Percentiles rank a stretch among this genome's conserved stretches.
Conservation (phyloP, 2,797 vertebrate species). For the Pampus argenteus region DNA sequence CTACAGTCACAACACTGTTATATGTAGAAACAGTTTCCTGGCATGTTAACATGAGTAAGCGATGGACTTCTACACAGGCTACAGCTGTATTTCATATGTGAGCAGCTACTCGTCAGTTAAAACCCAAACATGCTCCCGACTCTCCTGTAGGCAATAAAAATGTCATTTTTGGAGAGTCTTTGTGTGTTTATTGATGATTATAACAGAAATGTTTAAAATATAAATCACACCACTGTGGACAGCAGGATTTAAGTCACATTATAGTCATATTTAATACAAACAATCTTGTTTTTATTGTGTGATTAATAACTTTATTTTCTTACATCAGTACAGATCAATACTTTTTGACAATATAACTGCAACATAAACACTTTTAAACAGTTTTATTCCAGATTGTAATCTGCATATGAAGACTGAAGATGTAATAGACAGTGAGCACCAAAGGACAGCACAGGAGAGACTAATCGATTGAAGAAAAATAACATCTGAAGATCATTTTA, state of each 20-base stretch:
- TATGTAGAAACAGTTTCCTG: not conserved
- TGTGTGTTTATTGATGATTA: conserved; percentile 34
- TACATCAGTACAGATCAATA: too few relatives aligned
- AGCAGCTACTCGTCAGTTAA: conserved; percentile 22
- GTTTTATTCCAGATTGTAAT: not conserved
- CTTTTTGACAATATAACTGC: not conserved
- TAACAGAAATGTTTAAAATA: not conserved
- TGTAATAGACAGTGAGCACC: too few relatives aligned
- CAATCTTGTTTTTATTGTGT: too few relatives aligned
- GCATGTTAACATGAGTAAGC: not conserved
- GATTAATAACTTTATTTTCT: too few relatives aligned
- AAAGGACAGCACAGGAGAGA: too few relatives aligned
- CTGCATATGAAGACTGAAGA: too few relatives aligned
- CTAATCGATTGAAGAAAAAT: too few relatives aligned
- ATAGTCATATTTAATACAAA: too few relatives aligned
- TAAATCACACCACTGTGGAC: too few relatives aligned
- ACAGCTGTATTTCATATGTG: conserved; percentile 21
- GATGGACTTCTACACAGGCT: conserved; percentile 34
- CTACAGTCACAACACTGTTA: not conserved
- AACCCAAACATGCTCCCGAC: conserved; percentile 27
- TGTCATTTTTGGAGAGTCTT: conserved; percentile 15
- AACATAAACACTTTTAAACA: not conserved
- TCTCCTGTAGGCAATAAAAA: conserved; percentile 64
- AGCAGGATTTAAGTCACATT: not conserved
- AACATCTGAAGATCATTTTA: too few relatives aligned